Percentiles rank a stretch among this genome's conserved stretches.
These are phyloP conservation scores for Cerceris ruficornis DNA, from an alignment of 2,888 invertebrate genomes.

Conservation along the genomic window DNA sequence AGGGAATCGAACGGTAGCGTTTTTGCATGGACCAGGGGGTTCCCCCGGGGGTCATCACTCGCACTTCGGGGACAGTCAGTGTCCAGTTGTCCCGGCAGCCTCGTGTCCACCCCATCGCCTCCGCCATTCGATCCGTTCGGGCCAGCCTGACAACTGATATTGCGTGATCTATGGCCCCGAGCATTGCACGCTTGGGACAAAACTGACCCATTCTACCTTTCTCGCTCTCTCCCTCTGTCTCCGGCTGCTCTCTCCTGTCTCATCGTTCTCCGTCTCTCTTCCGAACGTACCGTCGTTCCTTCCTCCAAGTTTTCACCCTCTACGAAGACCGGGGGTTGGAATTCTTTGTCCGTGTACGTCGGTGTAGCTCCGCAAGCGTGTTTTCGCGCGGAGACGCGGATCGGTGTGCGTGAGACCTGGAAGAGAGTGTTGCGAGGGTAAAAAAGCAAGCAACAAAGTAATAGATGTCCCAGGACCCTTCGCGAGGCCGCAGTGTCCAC, in stretches of 20 bases:
- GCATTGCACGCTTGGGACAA: constrained; percentile 81
- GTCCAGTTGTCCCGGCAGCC: constrained; percentile 67
- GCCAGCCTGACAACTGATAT: constrained; percentile 79
- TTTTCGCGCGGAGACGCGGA: background rate
- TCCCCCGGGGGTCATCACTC: constrained; percentile 81
- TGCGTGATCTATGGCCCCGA: constrained; percentile 81
- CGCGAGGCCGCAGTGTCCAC: constrained; percentile 75
- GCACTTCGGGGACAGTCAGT: constrained; percentile 78
- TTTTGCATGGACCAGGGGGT: constrained; percentile 73
- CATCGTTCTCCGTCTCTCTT: constrained; percentile 29
- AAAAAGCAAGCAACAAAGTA: constrained; percentile 78
- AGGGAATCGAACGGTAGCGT: constrained; percentile 52
- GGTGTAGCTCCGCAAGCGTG: constrained; percentile 4
- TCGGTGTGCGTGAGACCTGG: background rate
- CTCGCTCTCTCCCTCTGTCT: constrained; percentile 24
- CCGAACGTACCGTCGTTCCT: constrained; percentile 48
- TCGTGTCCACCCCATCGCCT: constrained; percentile 59
- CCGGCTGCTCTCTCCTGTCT: constrained; percentile 20
- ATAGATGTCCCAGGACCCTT: constrained; percentile 77
- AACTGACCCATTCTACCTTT: constrained; percentile 72
- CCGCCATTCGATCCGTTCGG: constrained; percentile 71
- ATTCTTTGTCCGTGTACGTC: constrained; percentile 4
- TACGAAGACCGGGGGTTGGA: constrained; percentile 40
- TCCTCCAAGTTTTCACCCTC: constrained; percentile 64
- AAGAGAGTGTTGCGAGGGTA: constrained; percentile 23